Evolutionary conservation across 1,140 invertebrate genomes (phyloP), one percentile per base, ranked within the genome.

Genomic region (Drosophila sturtevanti): DNA sequence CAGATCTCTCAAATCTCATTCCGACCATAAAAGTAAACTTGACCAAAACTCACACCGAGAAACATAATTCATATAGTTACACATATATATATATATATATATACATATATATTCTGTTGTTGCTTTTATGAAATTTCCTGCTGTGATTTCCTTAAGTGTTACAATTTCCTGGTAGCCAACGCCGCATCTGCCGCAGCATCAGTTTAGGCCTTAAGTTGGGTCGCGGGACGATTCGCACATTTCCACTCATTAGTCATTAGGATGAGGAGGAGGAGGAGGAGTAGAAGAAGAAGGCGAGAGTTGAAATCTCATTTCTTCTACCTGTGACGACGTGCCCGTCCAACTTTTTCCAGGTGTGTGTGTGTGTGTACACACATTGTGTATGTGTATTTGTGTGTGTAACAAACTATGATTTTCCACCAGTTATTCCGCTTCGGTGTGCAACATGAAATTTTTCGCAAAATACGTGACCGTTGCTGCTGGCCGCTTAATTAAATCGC

Each of bases 201-300:
- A 41, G 27, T 31, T 31, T 6, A 4, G 27, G 27, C 27, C 27
- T 31, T 31, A 31, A 6, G 5, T 31, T 14, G 18, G 55, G 64
- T 48, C 27, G 68, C 60, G 68, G 37, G 37, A n/a, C n/a, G n/a
- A 4, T 56, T 74, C 60, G 63, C 65, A 66, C 72, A 72, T 76
- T 87, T 87, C 63, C 60, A 76, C 65, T 48, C 51, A 73, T 70
- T 79, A 81, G 82, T 79, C 82, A 87, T 86, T 86, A 82, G 81
- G 73, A 48, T 31, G 27, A 31, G 27, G 27, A 31, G 27, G 27
- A 4, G 27, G 27, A 31, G 27, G 27, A 31, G 27, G 27, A 4
- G 27, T n/a, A n/a, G n/a, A n/a, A n/a, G n/a, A n/a, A n/a, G 38
- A 41, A 54, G 37, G 27, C 61, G 59, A 31, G 44, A 37, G 60